Evolutionary conservation across 2,797 vertebrate genomes (phyloP).

Genomic region (Peromyscus eremicus): DNA sequence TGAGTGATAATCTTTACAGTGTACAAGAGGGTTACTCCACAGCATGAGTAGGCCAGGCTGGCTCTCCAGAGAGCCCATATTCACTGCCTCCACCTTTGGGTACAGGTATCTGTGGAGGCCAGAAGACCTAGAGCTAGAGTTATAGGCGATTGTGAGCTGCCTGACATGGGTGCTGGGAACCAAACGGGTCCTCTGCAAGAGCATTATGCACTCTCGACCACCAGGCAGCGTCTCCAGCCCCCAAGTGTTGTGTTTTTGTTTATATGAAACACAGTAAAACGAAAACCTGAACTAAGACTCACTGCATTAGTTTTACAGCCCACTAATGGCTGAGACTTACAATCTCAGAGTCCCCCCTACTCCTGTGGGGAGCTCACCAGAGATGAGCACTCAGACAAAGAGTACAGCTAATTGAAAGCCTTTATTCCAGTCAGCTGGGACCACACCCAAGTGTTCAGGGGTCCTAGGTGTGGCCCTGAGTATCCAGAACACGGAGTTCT

Average conservation of each 20-base stretch:
- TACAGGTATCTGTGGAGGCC: background rate
- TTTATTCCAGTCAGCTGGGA: background rate
- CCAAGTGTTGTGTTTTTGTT: background rate
- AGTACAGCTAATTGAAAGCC: background rate
- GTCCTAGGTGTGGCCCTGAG: background rate
- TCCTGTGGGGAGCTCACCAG: too few relatives aligned
- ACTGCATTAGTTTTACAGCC: background rate
- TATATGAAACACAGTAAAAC: background rate
- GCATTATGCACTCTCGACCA: background rate
- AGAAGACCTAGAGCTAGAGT: background rate
- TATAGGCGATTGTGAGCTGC: background rate
- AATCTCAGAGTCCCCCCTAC: background rate
- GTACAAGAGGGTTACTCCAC: too few relatives aligned
- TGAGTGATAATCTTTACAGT: too few relatives aligned
- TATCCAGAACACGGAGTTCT: background rate
- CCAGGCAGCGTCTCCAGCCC: background rate
- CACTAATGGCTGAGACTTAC: background rate
- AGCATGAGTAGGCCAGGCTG: too few relatives aligned
- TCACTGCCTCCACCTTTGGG: too few relatives aligned
- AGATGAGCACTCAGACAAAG: background rate
- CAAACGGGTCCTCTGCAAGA: background rate
- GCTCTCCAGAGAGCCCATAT: too few relatives aligned
- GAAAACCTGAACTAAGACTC: conserved; percentile 1
- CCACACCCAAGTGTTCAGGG: background rate
- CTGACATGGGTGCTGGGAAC: background rate